Evolutionary conservation across 2,888 invertebrate genomes (phyloP), one percentile per base, ranked within the genome.

Genomic region (Rapana venosa): DNA sequence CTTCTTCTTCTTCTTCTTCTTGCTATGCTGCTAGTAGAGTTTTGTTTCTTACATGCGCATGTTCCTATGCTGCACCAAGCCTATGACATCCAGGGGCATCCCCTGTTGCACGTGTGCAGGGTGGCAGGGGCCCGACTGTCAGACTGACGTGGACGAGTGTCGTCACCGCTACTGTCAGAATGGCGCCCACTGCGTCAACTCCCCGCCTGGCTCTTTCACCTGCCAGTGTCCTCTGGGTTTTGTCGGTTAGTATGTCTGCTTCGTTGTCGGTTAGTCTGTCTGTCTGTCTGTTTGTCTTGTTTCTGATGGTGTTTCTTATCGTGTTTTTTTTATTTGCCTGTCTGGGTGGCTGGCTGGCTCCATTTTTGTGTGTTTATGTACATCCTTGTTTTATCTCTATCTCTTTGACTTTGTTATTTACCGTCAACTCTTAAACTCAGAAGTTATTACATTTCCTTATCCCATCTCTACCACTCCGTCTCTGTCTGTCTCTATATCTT

Each of bases 101-200:
- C n/a, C n/a, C n/a, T n/a, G n/a, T n/a, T n/a, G n/a, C n/a, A n/a
- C n/a, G 0, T 35, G 15, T 30, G 26, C 70, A 89, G 89, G 89
- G 20, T 89, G 89, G 89, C 56, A 85, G 58, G 96, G 96, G 13
- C 61, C 58, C 0, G 90, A 92, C 81, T 96, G 93, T 91, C 92
- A 93, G 70, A 86, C 81, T 11, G 93, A 92, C 88, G 93, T 92
- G 86, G 85, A 93, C 36, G 93, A 93, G 87, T 93, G 93, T 91
- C 61, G 88, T 17, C 83, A 91, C 15, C 85, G 83, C 85, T 30
- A 70, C 56, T 92, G 92, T 61, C 91, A 90, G 77, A 86, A 85
- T n/a, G 86, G 86, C 26, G 91, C 90, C 20, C 61, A 20, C 32
- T 92, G 92, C 79, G 66, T 66, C 35, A 90, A 92, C 66, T 13